Percentiles rank a stretch among this genome's conserved stretches.
Evolutionary conservation across 2,888 invertebrate genomes (phyloP).

Genomic region (Andricus quercusramuli): DNA sequence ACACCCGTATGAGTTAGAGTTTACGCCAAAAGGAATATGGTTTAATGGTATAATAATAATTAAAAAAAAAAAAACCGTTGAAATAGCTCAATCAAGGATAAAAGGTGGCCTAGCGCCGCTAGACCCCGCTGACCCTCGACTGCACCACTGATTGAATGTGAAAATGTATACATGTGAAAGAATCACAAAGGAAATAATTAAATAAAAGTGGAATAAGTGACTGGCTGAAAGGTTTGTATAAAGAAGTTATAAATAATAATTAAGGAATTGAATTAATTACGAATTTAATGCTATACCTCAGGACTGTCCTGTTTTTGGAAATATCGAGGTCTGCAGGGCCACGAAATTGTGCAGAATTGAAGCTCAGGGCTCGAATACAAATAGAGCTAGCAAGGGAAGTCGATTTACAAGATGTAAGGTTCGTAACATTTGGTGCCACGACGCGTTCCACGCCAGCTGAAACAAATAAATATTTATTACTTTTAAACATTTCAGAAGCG

Average conservation of each 20-base stretch:
- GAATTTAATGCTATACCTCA: not conserved
- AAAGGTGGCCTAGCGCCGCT: too few species aligned
- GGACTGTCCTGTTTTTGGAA: constrained; percentile 15
- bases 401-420: constrained; percentile 4
- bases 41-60: too few species aligned
- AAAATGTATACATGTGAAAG: not conserved
- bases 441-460: constrained; percentile 21
- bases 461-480: not conserved
- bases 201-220: not conserved
- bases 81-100: too few species aligned
- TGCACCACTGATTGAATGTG: not conserved
- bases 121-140: too few species aligned
- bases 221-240: too few species aligned
- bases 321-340: not conserved
- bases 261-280: not conserved
- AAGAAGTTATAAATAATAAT: too few species aligned
- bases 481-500: not conserved
- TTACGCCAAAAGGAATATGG: too few species aligned
- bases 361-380: constrained; percentile 1
- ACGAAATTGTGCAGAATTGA: constrained; percentile 3
- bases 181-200: not conserved
- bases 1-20: too few species aligned
- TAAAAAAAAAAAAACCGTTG: too few species aligned
- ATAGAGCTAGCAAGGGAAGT: not conserved
- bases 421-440: constrained; percentile 9